Percentiles rank a stretch among this genome's conserved stretches.
phyloP scores from a whole-genome alignment of 2,797 vertebrate genomes.

The Tolypeutes matacus region DNA sequence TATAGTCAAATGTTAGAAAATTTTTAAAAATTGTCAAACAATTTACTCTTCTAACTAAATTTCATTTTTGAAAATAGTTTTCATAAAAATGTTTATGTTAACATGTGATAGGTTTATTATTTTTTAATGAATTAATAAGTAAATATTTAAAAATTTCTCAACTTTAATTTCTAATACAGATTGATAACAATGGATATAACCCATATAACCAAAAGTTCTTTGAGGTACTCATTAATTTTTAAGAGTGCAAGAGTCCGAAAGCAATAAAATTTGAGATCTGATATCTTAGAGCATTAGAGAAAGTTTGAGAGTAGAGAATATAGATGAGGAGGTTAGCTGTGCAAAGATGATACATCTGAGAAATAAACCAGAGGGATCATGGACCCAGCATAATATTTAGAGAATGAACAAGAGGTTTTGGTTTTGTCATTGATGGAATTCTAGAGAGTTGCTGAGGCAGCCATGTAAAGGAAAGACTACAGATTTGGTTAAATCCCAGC shows the following conservation, averaged over 20 bases:
- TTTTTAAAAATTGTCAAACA: neutral
- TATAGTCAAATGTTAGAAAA: constrained; percentile 21
- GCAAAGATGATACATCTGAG: neutral
- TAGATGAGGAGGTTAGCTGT: neutral
- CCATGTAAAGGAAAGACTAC: neutral
- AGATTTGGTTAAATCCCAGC: constrained; percentile 2
- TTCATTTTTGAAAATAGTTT: constrained; percentile 53
- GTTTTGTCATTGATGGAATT: constrained; percentile 35
- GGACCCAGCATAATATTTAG: neutral
- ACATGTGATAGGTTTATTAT: neutral
- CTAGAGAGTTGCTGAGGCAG: neutral
- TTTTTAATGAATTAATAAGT: constrained; percentile 4
- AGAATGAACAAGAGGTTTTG: constrained; percentile 17
- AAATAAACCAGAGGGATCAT: neutral
- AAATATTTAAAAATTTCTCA: constrained; percentile 11
- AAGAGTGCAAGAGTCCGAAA: neutral
- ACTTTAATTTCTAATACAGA: constrained; percentile 31
- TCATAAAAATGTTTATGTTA: neutral
- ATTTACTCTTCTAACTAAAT: neutral
- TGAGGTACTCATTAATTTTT: constrained; percentile 57
- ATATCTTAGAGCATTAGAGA: neutral
- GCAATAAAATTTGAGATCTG: neutral
- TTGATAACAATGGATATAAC: neutral
- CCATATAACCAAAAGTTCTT: neutral
- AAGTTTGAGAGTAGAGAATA: constrained; percentile 26